Conservation (phyloP, 2,797 vertebrate genomes). For the Danio albolineatus region DNA sequence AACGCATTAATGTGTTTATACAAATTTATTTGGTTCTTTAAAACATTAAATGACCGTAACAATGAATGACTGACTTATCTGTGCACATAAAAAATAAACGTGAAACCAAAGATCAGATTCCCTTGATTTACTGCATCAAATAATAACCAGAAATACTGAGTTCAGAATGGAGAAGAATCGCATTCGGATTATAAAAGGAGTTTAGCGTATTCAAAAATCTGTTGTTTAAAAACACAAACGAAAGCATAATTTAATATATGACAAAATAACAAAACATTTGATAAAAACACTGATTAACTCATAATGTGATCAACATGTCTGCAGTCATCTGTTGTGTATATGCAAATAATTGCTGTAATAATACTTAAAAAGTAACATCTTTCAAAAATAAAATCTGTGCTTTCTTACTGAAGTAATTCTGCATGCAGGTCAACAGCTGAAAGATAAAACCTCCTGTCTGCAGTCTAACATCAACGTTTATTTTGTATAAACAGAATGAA, state of each 20-base stretch:
- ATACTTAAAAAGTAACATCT: neutral
- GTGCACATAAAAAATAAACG: neutral
- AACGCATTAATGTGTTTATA: neutral
- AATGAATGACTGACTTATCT: neutral
- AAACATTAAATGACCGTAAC: neutral
- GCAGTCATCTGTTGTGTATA: neutral
- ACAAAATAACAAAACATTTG: neutral
- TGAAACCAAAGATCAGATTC: neutral
- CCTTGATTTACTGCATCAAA: neutral
- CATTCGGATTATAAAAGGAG: neutral
- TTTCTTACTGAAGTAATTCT: neutral
- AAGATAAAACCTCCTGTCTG: neutral
- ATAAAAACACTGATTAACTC: slow-evolving; percentile 18
- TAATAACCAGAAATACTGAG: neutral
- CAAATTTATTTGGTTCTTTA: too few species aligned
- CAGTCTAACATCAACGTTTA: neutral
- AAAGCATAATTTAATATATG: neutral
- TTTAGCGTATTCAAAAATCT: neutral
- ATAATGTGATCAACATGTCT: neutral
- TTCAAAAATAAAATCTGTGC: neutral
- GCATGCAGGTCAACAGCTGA: neutral
- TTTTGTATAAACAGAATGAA: neutral
- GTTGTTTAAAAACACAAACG: neutral
- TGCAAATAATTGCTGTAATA: neutral
- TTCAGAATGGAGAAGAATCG: neutral